A percentile compares a stretch with the other conserved stretches of the same genome.
These are phyloP conservation scores for Anticlea derivata DNA, from an alignment of 2,888 invertebrate genomes.

Conservation along the genomic window DNA sequence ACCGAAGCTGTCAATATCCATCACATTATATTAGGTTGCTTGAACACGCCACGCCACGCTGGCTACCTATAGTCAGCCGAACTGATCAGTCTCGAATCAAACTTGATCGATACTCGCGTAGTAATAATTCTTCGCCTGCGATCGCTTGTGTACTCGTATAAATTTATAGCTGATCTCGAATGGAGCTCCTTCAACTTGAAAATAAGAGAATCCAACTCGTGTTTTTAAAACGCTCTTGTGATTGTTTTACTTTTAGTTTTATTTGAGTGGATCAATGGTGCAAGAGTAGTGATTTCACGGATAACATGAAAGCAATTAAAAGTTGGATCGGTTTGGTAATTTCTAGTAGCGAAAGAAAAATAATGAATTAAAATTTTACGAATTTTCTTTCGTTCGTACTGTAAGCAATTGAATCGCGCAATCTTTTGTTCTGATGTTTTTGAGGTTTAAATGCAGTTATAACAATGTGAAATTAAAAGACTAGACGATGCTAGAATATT, in stretches of 20 bases:
- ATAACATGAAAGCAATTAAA: constrained; percentile 8
- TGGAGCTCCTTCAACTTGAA: constrained; percentile 21
- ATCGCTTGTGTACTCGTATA: constrained; percentile 28
- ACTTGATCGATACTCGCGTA: constrained; percentile 31
- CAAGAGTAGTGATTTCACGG: constrained; percentile 1
- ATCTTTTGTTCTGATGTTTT: no score
- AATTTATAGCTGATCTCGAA: constrained; percentile 30
- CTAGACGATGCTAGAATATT: constrained; percentile 50
- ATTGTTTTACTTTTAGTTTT: constrained; percentile 11
- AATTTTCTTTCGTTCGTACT: background rate
- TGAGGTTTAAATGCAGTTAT: no score
- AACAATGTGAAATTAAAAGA: constrained; percentile 15
- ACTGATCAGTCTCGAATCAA: background rate
- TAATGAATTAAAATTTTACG: constrained; percentile 1
- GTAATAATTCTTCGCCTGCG: constrained; percentile 33
- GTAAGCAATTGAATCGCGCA: background rate
- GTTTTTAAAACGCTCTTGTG: constrained; percentile 15
- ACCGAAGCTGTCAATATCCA: no score
- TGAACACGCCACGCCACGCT: no score
- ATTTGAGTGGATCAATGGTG: constrained; percentile 10
- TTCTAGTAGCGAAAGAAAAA: background rate
- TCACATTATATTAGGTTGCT: background rate
- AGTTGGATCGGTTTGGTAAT: constrained; percentile 1
- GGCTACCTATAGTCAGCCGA: background rate
- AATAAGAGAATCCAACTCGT: constrained; percentile 15